Percentiles rank a stretch among this genome's conserved stretches.
phyloP scores from a whole-genome alignment of 2,797 vertebrate genomes.

The Acomys russatus region DNA sequence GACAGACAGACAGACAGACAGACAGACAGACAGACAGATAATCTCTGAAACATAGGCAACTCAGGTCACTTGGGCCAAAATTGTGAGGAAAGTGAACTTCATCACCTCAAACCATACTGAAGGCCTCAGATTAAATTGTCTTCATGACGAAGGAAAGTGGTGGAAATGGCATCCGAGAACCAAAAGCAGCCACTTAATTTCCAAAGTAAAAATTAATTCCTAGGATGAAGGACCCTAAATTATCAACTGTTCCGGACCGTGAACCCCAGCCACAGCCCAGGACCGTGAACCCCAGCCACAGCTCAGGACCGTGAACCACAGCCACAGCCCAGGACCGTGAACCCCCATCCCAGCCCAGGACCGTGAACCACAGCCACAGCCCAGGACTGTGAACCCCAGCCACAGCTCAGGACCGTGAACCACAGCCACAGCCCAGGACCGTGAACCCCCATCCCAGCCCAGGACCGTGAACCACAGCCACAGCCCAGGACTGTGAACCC shows the following conservation, averaged over 20 bases:
- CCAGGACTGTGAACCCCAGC: no score
- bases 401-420: no score
- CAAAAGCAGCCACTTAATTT: neutral
- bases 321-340: no score
- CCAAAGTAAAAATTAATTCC: neutral
- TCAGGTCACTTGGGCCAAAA: neutral
- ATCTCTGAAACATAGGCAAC: neutral
- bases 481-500: no score
- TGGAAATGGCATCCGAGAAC: neutral
- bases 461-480: no score
- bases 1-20: neutral
- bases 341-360: no score
- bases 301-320: no score
- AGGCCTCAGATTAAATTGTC: neutral
- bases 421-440: no score
- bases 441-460: neutral
- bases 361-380: fast-evolving
- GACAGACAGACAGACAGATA: neutral
- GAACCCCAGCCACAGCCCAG: neutral
- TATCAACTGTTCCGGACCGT: neutral
- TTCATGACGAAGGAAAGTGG: neutral
- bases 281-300: no score
- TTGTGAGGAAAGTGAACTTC: neutral
- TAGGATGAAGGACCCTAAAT: neutral
- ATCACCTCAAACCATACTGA: neutral